Evolutionary conservation across 2,888 invertebrate species (phyloP).

Genomic region (Drosophila anomelani): DNA sequence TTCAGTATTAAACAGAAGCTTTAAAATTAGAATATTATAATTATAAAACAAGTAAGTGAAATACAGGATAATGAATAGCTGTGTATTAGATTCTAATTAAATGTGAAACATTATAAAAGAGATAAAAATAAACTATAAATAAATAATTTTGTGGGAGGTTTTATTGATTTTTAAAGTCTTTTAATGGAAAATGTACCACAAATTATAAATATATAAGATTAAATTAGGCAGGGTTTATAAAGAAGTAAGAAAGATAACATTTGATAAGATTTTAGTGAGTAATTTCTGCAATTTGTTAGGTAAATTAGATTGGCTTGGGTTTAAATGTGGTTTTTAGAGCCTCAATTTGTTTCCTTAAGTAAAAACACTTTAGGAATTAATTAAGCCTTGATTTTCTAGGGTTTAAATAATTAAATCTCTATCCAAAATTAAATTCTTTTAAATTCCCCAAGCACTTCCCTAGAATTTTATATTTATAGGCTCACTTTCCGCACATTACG

Average conservation of each 20-base stretch:
- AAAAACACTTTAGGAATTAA: not conserved
- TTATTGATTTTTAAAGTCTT: not conserved
- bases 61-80: not conserved
- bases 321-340: not conserved
- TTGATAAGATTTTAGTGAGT: no score
- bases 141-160: not conserved
- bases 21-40: slow-evolving; percentile 1
- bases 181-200: not conserved
- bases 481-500: slow-evolving; percentile 24
- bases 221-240: not conserved
- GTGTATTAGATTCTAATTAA: slow-evolving; percentile 2
- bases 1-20: slow-evolving; percentile 10
- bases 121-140: no score
- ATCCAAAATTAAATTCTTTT: not conserved
- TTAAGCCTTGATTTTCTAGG: not conserved
- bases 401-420: not conserved
- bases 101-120: not conserved
- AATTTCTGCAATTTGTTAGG: not conserved
- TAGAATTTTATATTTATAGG: not conserved
- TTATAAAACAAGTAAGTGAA: slow-evolving; percentile 4
- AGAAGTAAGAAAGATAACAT: not conserved
- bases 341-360: no score
- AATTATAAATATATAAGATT: not conserved
- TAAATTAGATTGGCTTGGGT: not conserved
- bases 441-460: not conserved